Conservation (phyloP, 2,797 vertebrate species). For the Momotus momota region DNA sequence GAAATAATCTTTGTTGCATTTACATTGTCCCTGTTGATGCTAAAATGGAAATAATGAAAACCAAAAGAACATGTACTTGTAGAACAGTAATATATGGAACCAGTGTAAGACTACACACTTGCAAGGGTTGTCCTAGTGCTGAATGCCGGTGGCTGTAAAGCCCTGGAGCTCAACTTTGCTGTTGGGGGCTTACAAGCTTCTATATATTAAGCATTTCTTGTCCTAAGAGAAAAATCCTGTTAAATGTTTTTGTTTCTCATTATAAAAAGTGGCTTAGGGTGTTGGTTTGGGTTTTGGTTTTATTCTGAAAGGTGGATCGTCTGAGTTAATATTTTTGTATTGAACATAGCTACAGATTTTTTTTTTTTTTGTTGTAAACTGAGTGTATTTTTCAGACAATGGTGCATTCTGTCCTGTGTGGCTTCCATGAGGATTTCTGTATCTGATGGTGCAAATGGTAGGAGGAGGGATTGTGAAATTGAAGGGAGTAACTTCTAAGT, state of each 20-base stretch:
- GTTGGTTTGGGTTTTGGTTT: neutral
- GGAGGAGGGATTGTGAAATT: neutral
- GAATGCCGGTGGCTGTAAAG: neutral
- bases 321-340: neutral
- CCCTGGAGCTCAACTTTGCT: neutral
- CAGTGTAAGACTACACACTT: neutral
- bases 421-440: neutral
- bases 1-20: neutral
- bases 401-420: neutral
- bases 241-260: neutral
- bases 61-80: neutral
- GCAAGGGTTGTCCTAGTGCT: neutral
- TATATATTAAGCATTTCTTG: neutral
- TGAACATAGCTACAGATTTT: neutral
- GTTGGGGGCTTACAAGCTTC: neutral
- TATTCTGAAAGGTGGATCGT: neutral
- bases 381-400: neutral
- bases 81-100: neutral
- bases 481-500: neutral
- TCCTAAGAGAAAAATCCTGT: neutral
- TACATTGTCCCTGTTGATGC: neutral
- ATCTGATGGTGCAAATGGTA: neutral
- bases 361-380: neutral
- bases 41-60: neutral
- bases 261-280: fast-evolving